Evolutionary conservation across 92 coral and sea anemone species (phyloP).

Genomic region (Zoanthus sociatus): DNA sequence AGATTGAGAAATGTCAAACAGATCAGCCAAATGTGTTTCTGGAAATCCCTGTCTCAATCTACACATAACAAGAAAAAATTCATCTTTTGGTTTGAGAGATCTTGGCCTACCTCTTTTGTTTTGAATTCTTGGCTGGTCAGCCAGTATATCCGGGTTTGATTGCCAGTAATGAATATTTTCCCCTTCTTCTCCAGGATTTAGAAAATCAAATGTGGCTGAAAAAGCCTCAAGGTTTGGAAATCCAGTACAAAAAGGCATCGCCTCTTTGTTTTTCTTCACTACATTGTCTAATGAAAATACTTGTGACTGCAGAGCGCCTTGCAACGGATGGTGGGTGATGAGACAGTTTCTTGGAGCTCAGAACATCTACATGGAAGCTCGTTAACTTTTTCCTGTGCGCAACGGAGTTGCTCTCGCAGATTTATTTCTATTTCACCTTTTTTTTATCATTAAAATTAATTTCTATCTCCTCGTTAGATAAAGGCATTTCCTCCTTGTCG

Average conservation of each 20-base stretch:
- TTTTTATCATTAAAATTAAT: neutral
- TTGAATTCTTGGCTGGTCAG: too few species aligned
- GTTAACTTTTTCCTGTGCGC: too few species aligned
- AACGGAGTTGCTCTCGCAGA: neutral
- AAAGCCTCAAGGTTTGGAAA: conserved; percentile 58
- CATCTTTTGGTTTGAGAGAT: conserved; percentile 51
- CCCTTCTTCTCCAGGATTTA: conserved; percentile 45
- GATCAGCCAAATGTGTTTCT: conserved; percentile 62
- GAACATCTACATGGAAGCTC: neutral
- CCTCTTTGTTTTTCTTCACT: neutral
- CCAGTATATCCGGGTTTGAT: too few species aligned
- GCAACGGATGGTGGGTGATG: neutral
- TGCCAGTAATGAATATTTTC: conserved; percentile 47
- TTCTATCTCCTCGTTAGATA: neutral
- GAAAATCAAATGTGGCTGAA: conserved; percentile 29
- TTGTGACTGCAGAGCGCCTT: neutral
- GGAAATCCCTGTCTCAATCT: conserved; percentile 59
- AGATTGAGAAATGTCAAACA: conserved; percentile 52
- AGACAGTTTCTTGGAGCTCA: conserved; percentile 10
- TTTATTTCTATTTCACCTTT: neutral
- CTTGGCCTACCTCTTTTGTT: conserved; percentile 52
- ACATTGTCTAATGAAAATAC: conserved; percentile 1
- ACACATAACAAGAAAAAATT: conserved; percentile 53
- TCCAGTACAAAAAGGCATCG: conserved; percentile 51
- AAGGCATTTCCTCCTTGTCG: neutral